phyloP scores from a whole-genome alignment of 2,113 vertebrate genomes.

The Psittacula cyanocephala region DNA sequence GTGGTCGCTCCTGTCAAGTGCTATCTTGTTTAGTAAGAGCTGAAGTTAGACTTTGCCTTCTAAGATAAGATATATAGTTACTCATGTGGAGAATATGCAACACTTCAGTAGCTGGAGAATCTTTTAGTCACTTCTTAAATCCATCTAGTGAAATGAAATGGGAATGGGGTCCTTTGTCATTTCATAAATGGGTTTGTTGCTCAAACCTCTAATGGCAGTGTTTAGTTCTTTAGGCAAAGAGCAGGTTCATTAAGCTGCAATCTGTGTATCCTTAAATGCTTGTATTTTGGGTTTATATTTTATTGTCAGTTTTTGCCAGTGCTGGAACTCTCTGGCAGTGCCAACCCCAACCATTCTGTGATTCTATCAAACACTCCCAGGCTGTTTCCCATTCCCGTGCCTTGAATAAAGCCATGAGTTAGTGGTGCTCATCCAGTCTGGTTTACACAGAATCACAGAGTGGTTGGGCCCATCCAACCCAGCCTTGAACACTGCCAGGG shows the following conservation, averaged over 20 bases:
- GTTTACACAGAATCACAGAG: not conserved
- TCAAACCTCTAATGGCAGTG: not conserved
- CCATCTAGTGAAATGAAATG: not conserved
- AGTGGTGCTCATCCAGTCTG: not conserved
- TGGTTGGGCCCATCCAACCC: not conserved
- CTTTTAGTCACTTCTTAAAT: not conserved
- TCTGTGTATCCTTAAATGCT: not conserved
- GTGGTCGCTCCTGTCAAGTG: not conserved
- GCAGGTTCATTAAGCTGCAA: not conserved
- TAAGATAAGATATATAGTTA: not conserved
- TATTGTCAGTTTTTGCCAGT: not conserved
- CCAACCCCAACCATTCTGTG: not conserved
- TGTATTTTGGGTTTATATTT: not conserved
- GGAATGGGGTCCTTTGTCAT: not conserved
- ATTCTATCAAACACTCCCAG: accelerated
- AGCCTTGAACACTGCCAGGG: not conserved
- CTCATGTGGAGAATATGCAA: not conserved
- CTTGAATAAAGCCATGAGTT: no score
- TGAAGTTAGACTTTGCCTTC: not conserved
- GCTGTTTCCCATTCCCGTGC: not conserved
- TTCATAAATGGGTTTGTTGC: not conserved
- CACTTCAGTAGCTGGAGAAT: not conserved
- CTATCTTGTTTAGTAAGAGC: not conserved
- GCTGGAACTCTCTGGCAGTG: not conserved
- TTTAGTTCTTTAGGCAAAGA: not conserved